These are phyloP conservation scores for Choloepus hoffmanni DNA, from an alignment of 2,113 vertebrate species.

Conservation along the genomic window DNA sequence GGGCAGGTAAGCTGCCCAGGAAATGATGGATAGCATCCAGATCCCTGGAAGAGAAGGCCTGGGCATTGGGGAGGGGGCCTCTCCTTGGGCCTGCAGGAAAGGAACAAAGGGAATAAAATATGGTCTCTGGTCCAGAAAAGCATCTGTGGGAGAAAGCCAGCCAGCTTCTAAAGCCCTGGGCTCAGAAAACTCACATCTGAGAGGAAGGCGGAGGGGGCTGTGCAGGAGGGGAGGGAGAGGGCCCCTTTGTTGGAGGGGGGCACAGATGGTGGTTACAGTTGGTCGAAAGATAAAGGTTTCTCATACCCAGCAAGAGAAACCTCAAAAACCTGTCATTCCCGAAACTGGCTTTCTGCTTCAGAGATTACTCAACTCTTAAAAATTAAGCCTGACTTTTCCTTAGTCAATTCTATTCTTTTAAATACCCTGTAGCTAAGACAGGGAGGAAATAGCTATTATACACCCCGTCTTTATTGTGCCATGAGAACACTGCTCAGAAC, in stretches of 20 bases:
- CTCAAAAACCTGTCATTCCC: slow-evolving; percentile 38
- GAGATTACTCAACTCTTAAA: slow-evolving; percentile 6
- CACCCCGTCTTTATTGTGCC: accelerated
- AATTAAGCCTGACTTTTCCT: not conserved
- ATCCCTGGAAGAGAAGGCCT: not conserved
- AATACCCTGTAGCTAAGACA: not conserved
- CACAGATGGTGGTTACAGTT: not conserved
- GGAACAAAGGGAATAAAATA: not conserved
- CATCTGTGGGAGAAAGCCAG: not conserved
- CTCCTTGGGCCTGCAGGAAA: not conserved
- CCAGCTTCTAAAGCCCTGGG: not conserved
- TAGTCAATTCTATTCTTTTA: not conserved
- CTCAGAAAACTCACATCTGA: not conserved
- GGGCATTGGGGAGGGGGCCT: not conserved
- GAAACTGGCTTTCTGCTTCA: slow-evolving; percentile 51
- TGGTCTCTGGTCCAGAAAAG: not conserved
- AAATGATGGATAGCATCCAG: not conserved
- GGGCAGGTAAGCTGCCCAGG: not conserved
- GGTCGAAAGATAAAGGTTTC: not conserved
- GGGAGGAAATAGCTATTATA: not conserved
- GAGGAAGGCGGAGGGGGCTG: not conserved
- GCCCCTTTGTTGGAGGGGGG: accelerated
- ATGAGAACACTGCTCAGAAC: not conserved
- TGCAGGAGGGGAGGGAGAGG: not conserved
- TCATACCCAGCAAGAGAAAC: not conserved